Conservation (phyloP, 2,113 vertebrate species). For the Sterna hirundo region DNA sequence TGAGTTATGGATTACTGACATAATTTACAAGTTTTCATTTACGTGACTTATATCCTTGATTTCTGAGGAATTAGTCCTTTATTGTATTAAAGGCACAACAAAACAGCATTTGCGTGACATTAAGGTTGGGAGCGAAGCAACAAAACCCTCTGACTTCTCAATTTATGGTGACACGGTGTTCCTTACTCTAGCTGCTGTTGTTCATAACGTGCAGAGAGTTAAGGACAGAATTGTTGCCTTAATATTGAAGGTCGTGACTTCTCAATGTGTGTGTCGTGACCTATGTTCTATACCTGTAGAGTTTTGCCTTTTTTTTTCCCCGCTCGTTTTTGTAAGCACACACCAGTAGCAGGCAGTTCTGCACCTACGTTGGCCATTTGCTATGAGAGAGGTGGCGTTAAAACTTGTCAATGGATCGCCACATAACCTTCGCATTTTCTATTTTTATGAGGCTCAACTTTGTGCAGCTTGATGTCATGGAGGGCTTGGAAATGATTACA, state of each 20-base stretch:
- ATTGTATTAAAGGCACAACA: conserved; percentile 35
- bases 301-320: not conserved
- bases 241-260: conserved; percentile 49
- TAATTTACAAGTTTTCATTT: conserved; percentile 70
- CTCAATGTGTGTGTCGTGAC: not conserved
- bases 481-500: conserved; percentile 20
- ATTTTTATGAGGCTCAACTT: conserved; percentile 26
- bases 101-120: not conserved
- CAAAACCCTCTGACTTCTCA: conserved; percentile 21
- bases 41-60: conserved; percentile 32
- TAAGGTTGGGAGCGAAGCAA: not conserved
- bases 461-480: not conserved
- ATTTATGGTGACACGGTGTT: not conserved
- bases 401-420: conserved; percentile 47
- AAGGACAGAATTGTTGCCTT: conserved; percentile 54
- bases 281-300: not conserved
- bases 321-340: not conserved
- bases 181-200: not conserved
- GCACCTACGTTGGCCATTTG: not conserved
- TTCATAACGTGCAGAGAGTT: not conserved
- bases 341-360: not conserved
- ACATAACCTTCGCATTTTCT: not conserved
- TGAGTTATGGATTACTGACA: conserved; percentile 67
- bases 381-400: conserved; percentile 10
- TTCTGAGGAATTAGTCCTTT: conserved; percentile 52